Percentiles rank a stretch among this genome's conserved stretches.
These are phyloP conservation scores for Phrynosoma blainvillii DNA, from an alignment of 2,113 vertebrate genomes.

Conservation along the genomic window DNA sequence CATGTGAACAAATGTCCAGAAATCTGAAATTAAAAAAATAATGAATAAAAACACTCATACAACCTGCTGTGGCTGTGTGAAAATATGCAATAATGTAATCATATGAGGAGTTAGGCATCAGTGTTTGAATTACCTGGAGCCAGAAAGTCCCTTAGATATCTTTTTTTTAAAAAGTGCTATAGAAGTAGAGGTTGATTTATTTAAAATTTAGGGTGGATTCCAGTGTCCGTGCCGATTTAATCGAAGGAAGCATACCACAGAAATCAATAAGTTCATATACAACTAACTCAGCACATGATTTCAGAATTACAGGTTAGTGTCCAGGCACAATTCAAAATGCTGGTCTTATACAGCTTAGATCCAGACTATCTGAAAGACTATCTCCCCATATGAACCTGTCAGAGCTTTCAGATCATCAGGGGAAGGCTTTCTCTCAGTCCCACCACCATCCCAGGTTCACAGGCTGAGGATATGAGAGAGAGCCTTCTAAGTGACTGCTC, in stretches of 20 bases:
- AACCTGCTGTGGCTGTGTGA: not conserved
- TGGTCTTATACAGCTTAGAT: no score
- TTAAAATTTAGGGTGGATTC: not conserved
- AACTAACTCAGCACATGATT: not conserved
- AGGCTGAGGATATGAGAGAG: no score
- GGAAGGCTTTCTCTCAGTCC: no score
- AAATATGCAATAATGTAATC: not conserved
- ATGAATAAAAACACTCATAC: not conserved
- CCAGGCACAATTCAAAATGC: no score
- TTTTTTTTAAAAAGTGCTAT: not conserved
- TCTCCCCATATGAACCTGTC: no score
- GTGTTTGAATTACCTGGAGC: not conserved
- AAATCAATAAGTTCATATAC: not conserved
- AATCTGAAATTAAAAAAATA: conserved; percentile 74
- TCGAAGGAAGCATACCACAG: not conserved
- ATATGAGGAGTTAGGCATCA: not conserved
- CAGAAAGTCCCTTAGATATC: not conserved
- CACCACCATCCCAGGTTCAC: no score
- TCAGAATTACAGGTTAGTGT: no score
- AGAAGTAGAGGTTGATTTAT: not conserved
- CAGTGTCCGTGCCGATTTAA: not conserved
- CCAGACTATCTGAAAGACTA: no score
- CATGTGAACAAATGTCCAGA: conserved; percentile 75
- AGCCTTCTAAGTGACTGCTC: no score
- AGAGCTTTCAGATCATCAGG: no score